Conservation (phyloP, 2,797 vertebrate genomes). For the Ateles fusciceps region DNA sequence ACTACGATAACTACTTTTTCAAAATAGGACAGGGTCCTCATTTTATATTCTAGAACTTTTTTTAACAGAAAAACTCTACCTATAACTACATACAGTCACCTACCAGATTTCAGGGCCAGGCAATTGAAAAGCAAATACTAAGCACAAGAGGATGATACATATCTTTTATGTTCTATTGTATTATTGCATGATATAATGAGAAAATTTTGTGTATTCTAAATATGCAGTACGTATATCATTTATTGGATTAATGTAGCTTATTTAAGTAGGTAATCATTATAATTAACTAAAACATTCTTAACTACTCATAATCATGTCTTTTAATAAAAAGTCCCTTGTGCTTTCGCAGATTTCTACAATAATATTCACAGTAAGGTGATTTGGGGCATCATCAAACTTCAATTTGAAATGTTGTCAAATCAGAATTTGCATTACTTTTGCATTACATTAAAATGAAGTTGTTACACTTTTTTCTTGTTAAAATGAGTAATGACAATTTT, state of each 20-base stretch:
- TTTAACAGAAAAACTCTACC: not conserved
- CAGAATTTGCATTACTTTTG: not conserved
- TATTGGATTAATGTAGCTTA: not conserved
- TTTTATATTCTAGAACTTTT: not conserved
- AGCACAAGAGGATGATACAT: not conserved
- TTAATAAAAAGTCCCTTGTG: not conserved
- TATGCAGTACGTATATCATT: not conserved
- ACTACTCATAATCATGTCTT: not conserved
- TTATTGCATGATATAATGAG: not conserved
- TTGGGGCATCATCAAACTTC: not conserved
- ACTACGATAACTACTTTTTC: not conserved
- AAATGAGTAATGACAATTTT: not conserved
- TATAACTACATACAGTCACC: not conserved
- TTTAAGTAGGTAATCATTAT: not conserved
- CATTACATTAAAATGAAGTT: not conserved
- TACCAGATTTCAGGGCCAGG: not conserved
- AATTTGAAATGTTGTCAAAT: slow-evolving; percentile 14
- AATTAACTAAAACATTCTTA: slow-evolving; percentile 38
- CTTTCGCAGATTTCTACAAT: not conserved
- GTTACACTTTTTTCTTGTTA: not conserved
- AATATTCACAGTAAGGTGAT: not conserved
- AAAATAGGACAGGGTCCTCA: not conserved
- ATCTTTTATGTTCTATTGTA: not conserved
- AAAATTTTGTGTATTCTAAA: not conserved
- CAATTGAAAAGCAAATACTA: not conserved